Conservation (phyloP, 2,113 vertebrate genomes). For the Bubo scandiacus region DNA sequence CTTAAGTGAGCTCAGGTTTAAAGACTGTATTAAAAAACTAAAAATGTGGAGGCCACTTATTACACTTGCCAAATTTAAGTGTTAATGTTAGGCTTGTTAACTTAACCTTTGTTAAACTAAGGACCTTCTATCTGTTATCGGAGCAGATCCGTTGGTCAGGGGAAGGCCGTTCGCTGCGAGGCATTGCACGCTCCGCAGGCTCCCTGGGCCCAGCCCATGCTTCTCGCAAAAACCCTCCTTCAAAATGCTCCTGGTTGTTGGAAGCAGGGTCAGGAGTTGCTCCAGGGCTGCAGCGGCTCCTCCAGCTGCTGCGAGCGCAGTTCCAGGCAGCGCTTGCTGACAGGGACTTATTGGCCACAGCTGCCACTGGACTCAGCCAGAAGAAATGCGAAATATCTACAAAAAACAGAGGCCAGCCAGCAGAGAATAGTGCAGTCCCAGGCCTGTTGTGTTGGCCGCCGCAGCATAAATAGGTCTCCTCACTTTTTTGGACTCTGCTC, state of each 20-base stretch:
- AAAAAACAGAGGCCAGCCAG: background rate
- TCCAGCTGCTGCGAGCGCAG: background rate
- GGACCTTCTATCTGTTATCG: background rate
- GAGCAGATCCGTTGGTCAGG: fast-evolving
- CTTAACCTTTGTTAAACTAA: background rate
- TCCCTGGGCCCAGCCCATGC: background rate
- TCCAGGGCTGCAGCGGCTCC: background rate
- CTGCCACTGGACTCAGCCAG: background rate
- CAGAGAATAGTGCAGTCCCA: fast-evolving
- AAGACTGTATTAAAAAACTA: background rate
- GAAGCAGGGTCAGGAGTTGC: background rate
- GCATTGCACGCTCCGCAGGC: no score
- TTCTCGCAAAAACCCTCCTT: background rate
- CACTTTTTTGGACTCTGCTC: background rate
- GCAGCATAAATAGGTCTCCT: fast-evolving
- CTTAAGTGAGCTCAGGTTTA: background rate
- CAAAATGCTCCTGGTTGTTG: background rate
- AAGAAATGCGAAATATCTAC: conserved; percentile 13
- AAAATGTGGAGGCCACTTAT: background rate
- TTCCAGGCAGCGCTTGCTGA: background rate
- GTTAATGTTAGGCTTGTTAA: background rate
- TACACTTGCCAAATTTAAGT: background rate
- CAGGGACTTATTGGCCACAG: background rate
- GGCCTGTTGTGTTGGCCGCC: background rate
- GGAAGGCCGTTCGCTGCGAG: background rate